phyloP scores from a whole-genome alignment of 2,113 vertebrate species.

The Hyla sarda region DNA sequence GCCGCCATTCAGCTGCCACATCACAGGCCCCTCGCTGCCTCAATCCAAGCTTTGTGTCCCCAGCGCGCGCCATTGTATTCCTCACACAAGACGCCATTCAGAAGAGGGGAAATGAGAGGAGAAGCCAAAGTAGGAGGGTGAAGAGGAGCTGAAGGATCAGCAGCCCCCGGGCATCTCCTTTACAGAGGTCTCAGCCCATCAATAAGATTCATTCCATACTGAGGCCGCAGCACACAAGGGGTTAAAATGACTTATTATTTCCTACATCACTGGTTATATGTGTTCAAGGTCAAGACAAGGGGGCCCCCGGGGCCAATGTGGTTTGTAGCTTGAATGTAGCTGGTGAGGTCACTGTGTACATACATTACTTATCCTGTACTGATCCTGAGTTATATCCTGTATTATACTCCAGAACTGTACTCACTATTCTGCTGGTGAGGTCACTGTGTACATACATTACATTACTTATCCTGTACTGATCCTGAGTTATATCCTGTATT shows the following conservation, averaged over 20 bases:
- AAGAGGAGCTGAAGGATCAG: conserved; percentile 4
- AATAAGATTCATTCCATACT: not conserved
- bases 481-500: no score
- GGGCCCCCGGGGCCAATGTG: not conserved
- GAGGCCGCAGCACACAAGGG: not conserved
- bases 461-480: no score
- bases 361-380: no score
- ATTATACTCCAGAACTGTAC: no score
- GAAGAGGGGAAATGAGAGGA: conserved; percentile 6
- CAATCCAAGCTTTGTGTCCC: conserved; percentile 45
- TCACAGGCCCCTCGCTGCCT: conserved; percentile 2
- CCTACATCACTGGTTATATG: not conserved
- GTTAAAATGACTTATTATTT: conserved; percentile 3
- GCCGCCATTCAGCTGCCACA: conserved; percentile 29
- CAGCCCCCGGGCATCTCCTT: not conserved
- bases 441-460: no score
- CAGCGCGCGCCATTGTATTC: not conserved
- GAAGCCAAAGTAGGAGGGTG: not conserved
- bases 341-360: no score
- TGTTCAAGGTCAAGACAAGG: not conserved
- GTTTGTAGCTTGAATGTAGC: not conserved
- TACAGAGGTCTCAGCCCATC: not conserved
- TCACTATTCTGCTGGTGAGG: no score
- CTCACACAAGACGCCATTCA: conserved; percentile 44
- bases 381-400: no score